Conservation (phyloP, 2,888 invertebrate species). For the Chirona hameri region DNA sequence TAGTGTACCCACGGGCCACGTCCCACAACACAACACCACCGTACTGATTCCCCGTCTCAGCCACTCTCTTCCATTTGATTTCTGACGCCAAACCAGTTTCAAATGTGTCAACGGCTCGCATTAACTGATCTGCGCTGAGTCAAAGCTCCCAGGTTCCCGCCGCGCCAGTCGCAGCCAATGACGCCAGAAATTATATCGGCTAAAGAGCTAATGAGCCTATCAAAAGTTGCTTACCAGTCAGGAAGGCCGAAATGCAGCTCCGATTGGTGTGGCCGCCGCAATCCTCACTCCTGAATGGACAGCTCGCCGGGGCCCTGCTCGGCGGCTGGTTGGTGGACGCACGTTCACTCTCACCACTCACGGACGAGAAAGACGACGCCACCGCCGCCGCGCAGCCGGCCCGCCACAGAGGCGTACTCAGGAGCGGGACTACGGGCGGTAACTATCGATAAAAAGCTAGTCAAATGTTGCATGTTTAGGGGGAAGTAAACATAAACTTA, state of each 20-base stretch:
- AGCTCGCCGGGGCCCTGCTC: neutral
- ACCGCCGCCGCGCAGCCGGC: neutral
- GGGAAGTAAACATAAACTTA: neutral
- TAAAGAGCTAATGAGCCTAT: constrained; percentile 23
- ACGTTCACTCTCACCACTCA: constrained; percentile 2
- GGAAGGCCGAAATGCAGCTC: constrained; percentile 12
- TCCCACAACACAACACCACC: too few species aligned
- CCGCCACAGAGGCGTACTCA: neutral
- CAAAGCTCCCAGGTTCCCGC: neutral
- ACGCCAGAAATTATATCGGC: constrained; percentile 23
- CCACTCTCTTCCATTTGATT: neutral
- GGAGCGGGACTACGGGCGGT: neutral
- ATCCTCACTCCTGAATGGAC: constrained; percentile 27
- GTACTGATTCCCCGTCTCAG: too few species aligned
- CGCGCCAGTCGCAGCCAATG: neutral
- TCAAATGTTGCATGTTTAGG: neutral
- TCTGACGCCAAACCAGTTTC: neutral
- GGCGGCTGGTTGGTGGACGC: constrained; percentile 9
- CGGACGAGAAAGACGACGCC: constrained; percentile 5
- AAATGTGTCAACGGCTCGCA: too few species aligned
- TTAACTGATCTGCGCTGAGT: neutral
- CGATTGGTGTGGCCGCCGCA: constrained; percentile 12
- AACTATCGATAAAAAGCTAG: neutral
- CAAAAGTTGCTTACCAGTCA: constrained; percentile 27
- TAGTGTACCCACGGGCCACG: too few species aligned